Percentiles rank a stretch among this genome's conserved stretches.
These are phyloP conservation scores for Pachymerium ferrugineum DNA, from an alignment of 2,888 invertebrate genomes.

Conservation along the genomic window DNA sequence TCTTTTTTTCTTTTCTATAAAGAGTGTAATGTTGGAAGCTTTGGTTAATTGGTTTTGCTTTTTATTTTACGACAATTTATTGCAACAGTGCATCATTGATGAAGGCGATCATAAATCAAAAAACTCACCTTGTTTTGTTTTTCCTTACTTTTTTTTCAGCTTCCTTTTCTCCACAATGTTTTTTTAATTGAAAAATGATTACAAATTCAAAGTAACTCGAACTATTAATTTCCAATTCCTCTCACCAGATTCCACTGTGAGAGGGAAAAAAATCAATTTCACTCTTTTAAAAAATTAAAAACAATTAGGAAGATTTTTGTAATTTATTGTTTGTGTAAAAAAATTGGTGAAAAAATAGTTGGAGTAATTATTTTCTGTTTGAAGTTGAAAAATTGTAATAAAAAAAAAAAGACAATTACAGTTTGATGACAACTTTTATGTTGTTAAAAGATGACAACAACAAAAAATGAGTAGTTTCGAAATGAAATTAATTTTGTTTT, in stretches of 20 bases:
- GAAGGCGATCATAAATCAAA: not conserved
- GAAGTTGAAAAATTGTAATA: too few relatives aligned
- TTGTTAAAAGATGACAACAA: too few relatives aligned
- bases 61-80: constrained; percentile 3
- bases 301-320: not conserved
- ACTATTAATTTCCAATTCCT: not conserved
- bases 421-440: too few relatives aligned
- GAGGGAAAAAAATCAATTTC: not conserved
- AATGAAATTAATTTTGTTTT: too few relatives aligned
- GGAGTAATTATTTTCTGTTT: too few relatives aligned
- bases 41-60: not conserved
- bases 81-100: not conserved
- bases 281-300: not conserved
- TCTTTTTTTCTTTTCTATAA: not conserved
- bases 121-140: not conserved
- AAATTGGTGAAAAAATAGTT: not conserved
- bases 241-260: not conserved
- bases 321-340: not conserved
- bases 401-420: too few relatives aligned
- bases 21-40: not conserved
- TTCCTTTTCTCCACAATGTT: too few relatives aligned
- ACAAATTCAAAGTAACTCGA: not conserved
- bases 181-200: not conserved
- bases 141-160: too few relatives aligned
- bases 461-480: too few relatives aligned